Evolutionary conservation across 37 sponge, comb jelly and placozoan genomes (phyloP), one percentile per base, ranked within the genome.

Genomic region (Mnemiopsis leidyi): DNA sequence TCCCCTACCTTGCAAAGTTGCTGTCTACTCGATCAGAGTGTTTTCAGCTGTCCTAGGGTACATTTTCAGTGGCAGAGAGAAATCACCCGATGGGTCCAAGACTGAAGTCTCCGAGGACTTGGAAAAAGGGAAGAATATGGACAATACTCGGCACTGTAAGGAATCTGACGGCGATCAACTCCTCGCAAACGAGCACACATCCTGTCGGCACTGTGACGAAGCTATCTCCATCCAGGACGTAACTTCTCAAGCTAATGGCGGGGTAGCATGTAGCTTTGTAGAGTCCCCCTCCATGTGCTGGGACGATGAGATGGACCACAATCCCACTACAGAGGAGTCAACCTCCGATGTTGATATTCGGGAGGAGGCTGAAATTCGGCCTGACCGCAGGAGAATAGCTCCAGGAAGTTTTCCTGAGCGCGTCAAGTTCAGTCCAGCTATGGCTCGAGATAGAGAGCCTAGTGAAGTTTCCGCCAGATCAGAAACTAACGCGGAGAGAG

Each of bases 21-120:
- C 90, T 2, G 38, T 85, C 24, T 85, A 85, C 90, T 38, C 90
- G 25, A 40, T 37, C 48, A 38, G 90, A 40, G 48, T 25, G 1
- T 40, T 85, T 21, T 0, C 36, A 5, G 39, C 79, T 1, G 33
- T 20, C 1, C 36, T 77, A 18, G 79, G 36, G 1, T 77, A 77
- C 36, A 32, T 77, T 1, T 77, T 77, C 79, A 77, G 79, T 77
- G 79, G 79, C 79, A 77, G 79, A 31, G 79, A 32, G 18, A 9
- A 32, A 32, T 28, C 34, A 5, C 1, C 16, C 35, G 18, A 32
- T 18, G 1, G 16, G 20, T 28, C 33, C 9, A 32, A 34, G 20
- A 1, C 33, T 77, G 79, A 34, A 33, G 35, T 34, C 7, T 16
- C 34, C 33, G 79, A 77, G 18, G 20, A 31, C 21, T 33, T 34